Conservation (phyloP, 2,888 invertebrate genomes). For the Campoplex nolae region DNA sequence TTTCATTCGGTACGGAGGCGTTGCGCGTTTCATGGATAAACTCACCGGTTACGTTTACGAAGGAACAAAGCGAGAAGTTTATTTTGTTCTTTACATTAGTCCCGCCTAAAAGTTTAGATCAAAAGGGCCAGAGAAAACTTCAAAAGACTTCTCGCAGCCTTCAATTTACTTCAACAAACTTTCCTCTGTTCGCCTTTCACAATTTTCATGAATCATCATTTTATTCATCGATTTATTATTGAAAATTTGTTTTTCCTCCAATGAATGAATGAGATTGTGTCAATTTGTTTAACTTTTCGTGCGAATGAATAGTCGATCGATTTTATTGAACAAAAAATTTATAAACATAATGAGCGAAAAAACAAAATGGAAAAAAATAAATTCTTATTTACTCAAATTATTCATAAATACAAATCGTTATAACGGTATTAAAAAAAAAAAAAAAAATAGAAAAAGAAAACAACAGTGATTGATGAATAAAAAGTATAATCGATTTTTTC, state of each 20-base stretch:
- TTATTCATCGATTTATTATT: neutral
- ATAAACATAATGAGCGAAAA: no score
- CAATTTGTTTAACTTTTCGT: no score
- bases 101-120: conserved; percentile 40
- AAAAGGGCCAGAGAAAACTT: conserved; percentile 48
- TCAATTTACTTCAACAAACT: conserved; percentile 22
- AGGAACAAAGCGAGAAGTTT: conserved; percentile 40
- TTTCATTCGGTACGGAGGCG: neutral
- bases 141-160: conserved; percentile 34
- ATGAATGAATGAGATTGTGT: no score
- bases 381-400: no score
- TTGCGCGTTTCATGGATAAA: conserved; percentile 38
- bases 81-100: neutral
- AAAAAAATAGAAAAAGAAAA: neutral
- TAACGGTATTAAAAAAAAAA: neutral
- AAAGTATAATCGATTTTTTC: neutral
- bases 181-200: conserved; percentile 19
- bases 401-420: no score
- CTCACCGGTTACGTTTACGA: conserved; percentile 40
- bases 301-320: no score
- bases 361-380: no score
- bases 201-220: neutral
- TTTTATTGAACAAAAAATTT: no score
- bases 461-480: neutral
- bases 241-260: neutral